phyloP scores from a whole-genome alignment of 2,888 invertebrate genomes.

The Penaeus monodon region DNA sequence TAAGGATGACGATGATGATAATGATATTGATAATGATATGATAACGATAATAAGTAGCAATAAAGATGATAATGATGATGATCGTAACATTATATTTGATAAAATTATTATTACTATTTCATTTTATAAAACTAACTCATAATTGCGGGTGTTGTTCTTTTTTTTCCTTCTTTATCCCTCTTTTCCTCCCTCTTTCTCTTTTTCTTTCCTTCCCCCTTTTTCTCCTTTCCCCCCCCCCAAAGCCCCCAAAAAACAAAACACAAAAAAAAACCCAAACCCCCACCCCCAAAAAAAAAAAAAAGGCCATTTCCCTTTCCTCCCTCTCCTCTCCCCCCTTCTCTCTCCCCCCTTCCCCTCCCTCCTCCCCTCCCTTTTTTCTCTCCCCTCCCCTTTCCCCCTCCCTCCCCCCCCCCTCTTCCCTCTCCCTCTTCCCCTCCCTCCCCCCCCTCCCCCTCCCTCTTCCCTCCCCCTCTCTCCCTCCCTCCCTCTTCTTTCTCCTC shows the following conservation, averaged over 20 bases:
- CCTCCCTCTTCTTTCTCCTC: slow-evolving; percentile 22
- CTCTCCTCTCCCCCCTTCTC: not conserved
- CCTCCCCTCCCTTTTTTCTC: not conserved
- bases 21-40: slow-evolving; percentile 24
- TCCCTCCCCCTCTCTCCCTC: not conserved
- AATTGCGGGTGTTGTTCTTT: not conserved
- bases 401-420: not conserved
- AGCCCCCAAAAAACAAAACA: too few species aligned
- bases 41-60: not conserved
- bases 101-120: not conserved
- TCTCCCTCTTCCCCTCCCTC: not conserved
- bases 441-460: not conserved
- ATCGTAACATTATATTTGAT: not conserved
- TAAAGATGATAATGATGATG: not conserved
- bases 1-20: not conserved
- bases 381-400: not conserved
- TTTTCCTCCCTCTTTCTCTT: not conserved
- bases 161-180: not conserved
- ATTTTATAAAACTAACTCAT: slow-evolving; percentile 16
- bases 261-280: too few species aligned
- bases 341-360: not conserved
- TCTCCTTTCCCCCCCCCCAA: not conserved
- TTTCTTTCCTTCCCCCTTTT: not conserved
- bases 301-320: not conserved
- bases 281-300: too few species aligned